phyloP scores from a whole-genome alignment of 2,888 invertebrate species.

The Melangyna quadrimaculata region DNA sequence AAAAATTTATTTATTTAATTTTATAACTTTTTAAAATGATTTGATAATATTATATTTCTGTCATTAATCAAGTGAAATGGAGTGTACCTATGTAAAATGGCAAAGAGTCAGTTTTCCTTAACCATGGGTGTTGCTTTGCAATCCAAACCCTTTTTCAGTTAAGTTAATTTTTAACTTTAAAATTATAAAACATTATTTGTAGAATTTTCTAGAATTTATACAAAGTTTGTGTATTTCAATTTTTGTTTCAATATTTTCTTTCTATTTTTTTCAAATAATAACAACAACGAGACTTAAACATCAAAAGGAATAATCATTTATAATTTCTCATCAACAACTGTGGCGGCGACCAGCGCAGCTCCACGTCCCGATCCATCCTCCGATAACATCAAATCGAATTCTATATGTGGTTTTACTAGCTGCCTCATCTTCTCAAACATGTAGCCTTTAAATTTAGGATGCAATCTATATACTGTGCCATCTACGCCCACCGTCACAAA shows the following conservation, averaged over 20 bases:
- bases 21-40: too few relatives aligned
- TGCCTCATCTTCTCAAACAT: slow-evolving; percentile 92
- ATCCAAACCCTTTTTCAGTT: too few relatives aligned
- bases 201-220: not conserved
- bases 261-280: not conserved
- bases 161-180: too few relatives aligned
- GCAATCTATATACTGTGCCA: slow-evolving; percentile 97
- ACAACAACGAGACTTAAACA: not conserved
- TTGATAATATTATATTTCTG: too few relatives aligned
- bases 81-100: too few relatives aligned
- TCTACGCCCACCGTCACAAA: slow-evolving; percentile 96
- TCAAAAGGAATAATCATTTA: not conserved
- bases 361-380: slow-evolving; percentile 98
- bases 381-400: slow-evolving; percentile 96
- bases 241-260: not conserved
- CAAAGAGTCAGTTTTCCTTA: too few relatives aligned
- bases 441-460: slow-evolving; percentile 96
- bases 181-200: not conserved
- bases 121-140: too few relatives aligned
- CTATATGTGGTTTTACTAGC: slow-evolving; percentile 86
- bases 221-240: not conserved
- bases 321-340: slow-evolving; percentile 29
- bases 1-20: too few relatives aligned
- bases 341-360: slow-evolving; percentile 96
- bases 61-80: too few relatives aligned